phyloP scores from a whole-genome alignment of 1,140 invertebrate species.

The Drosophila pectinifera region DNA sequence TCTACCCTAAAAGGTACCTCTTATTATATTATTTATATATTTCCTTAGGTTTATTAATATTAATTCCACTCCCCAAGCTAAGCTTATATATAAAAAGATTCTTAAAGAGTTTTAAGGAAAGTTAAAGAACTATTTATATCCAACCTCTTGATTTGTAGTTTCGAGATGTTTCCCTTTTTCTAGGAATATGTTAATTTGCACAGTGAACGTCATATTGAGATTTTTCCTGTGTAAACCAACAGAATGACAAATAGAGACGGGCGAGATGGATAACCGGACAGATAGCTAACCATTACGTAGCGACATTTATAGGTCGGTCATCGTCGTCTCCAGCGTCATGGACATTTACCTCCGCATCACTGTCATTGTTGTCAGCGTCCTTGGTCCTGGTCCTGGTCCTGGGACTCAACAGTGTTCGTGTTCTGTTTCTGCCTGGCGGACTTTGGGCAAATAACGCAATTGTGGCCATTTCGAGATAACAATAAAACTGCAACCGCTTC shows the following conservation, averaged over 20 bases:
- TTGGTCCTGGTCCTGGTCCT: slow-evolving; percentile 34
- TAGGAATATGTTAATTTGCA: not conserved
- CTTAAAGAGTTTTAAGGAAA: too few relatives aligned
- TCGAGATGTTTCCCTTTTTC: too few relatives aligned
- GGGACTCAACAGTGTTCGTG: slow-evolving; percentile 6
- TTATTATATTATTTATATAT: too few relatives aligned
- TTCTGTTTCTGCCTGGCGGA: slow-evolving; percentile 25
- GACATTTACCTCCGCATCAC: slow-evolving; percentile 46
- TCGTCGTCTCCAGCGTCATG: slow-evolving; percentile 26
- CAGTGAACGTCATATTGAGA: too few relatives aligned
- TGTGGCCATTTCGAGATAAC: slow-evolving; percentile 79
- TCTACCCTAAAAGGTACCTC: too few relatives aligned
- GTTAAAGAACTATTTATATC: too few relatives aligned
- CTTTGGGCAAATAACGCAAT: slow-evolving; percentile 76
- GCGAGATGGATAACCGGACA: slow-evolving; percentile 37
- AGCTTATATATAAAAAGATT: too few relatives aligned
- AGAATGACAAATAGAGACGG: slow-evolving; percentile 34
- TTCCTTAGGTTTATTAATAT: too few relatives aligned
- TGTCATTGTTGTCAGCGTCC: slow-evolving; percentile 40
- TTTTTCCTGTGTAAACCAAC: slow-evolving; percentile 24
- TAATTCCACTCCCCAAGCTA: too few relatives aligned
- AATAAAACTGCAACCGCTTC: slow-evolving; percentile 74
- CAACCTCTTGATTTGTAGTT: too few relatives aligned
- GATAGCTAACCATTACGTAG: slow-evolving; percentile 47
- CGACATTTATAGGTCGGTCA: slow-evolving; percentile 61